A percentile compares a stretch with the other conserved stretches of the same genome.
phyloP scores from a whole-genome alignment of 2,888 invertebrate genomes.

The Kuschelorhynchus macadamiae region DNA sequence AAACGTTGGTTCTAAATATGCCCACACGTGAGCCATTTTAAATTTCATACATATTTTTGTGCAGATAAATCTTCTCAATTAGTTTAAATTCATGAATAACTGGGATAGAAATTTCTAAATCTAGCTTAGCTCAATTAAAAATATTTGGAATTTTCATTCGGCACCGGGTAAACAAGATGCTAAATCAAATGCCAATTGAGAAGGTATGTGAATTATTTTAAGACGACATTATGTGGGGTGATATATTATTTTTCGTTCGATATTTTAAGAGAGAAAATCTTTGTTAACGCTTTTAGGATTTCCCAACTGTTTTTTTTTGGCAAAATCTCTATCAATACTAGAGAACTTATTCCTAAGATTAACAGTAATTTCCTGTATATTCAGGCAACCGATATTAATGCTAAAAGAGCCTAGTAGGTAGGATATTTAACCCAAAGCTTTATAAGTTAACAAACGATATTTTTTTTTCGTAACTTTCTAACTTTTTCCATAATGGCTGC shows the following conservation, averaged over 20 bases:
- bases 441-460: no score
- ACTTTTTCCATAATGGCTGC: no score
- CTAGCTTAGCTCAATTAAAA: slow-evolving; percentile 22
- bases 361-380: no score
- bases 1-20: slow-evolving; percentile 9
- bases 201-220: slow-evolving; percentile 23
- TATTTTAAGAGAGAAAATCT: no score
- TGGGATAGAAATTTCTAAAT: slow-evolving; percentile 29
- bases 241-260: slow-evolving; percentile 1
- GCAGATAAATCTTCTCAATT: slow-evolving; percentile 34
- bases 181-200: slow-evolving; percentile 27
- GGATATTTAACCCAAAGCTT: no score
- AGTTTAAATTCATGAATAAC: slow-evolving; percentile 23
- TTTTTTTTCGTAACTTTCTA: no score
- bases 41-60: slow-evolving; percentile 29
- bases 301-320: no score
- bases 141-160: slow-evolving; percentile 35
- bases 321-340: no score
- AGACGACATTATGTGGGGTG: slow-evolving; percentile 4
- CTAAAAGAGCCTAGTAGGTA: no score
- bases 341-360: no score
- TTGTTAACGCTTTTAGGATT: no score
- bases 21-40: slow-evolving; percentile 24
- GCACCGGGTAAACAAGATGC: slow-evolving; percentile 28
- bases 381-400: no score